Conservation (phyloP, 2,888 invertebrate species). For the Spisula subtruncata region DNA sequence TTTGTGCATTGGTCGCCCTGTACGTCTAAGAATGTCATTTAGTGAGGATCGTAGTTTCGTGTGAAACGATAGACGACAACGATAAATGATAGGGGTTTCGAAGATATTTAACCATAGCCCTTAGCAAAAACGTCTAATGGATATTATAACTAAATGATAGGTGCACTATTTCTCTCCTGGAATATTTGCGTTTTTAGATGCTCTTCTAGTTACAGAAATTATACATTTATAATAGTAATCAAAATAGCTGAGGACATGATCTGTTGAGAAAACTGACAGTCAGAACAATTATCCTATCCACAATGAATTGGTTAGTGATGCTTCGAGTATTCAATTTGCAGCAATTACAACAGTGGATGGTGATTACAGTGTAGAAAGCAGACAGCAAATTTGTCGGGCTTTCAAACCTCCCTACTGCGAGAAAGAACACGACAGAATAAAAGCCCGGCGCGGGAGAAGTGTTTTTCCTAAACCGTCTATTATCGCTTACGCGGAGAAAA, state of each 20-base stretch:
- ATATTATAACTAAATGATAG: slow-evolving; percentile 67
- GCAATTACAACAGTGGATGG: slow-evolving; percentile 57
- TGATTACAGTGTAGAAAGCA: slow-evolving; percentile 44
- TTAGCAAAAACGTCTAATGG: slow-evolving; percentile 51
- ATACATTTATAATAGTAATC: slow-evolving; percentile 59
- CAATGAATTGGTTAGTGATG: slow-evolving; percentile 32
- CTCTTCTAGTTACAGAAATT: slow-evolving; percentile 58
- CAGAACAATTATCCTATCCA: slow-evolving; percentile 40
- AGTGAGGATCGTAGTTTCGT: background rate
- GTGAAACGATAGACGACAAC: slow-evolving; percentile 45
- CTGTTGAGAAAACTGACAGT: slow-evolving; percentile 53
- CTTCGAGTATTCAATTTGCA: slow-evolving; percentile 55
- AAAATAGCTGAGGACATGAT: slow-evolving; percentile 50
- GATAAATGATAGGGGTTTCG: slow-evolving; percentile 28
- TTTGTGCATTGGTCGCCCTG: no score
- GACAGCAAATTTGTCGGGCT: slow-evolving; percentile 33
- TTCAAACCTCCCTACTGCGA: slow-evolving; percentile 21
- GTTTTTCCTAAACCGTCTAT: slow-evolving; percentile 35
- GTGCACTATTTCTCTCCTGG: slow-evolving; percentile 52
- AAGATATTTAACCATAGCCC: slow-evolving; percentile 42
- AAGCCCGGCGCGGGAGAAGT: slow-evolving; percentile 33
- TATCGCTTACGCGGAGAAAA: slow-evolving; percentile 40
- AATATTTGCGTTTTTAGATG: slow-evolving; percentile 57
- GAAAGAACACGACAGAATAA: background rate
- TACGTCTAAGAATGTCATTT: background rate